Evolutionary conservation across 2,888 invertebrate genomes (phyloP).

Genomic region (Drosophila neotestacea): DNA sequence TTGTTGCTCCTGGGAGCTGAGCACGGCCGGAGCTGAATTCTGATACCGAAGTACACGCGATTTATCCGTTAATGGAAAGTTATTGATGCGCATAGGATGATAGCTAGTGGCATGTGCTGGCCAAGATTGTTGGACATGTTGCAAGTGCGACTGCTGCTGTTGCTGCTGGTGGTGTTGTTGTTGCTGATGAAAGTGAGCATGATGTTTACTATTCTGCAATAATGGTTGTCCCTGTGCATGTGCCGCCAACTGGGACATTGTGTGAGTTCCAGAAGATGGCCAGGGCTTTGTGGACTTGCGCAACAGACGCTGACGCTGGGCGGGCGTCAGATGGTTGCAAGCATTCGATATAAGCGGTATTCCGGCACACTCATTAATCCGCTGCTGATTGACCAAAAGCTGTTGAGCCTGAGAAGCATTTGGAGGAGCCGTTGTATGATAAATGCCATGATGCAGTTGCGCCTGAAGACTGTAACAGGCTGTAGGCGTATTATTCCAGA

Average conservation of each 20-base stretch:
- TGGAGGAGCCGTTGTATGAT: conserved; percentile 37
- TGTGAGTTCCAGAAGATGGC: conserved; percentile 41
- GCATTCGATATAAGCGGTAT: conserved; percentile 93
- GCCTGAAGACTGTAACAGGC: conserved; percentile 56
- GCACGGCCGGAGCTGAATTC: conserved; percentile 76
- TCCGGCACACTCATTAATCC: conserved; percentile 90
- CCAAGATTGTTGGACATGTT: conserved; percentile 53
- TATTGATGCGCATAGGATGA: conserved; percentile 44
- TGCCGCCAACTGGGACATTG: conserved; percentile 90
- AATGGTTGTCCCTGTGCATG: conserved; percentile 95
- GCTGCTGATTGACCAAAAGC: conserved; percentile 79
- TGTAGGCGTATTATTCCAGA: conserved; percentile 35
- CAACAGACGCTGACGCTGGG: conserved; percentile 84
- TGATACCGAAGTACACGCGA: conserved; percentile 78
- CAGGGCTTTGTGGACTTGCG: conserved; percentile 65
- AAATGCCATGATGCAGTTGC: conserved; percentile 57
- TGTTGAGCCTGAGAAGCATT: conserved; percentile 9
- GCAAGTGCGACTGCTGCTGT: conserved; percentile 65
- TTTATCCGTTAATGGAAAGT: conserved; percentile 59
- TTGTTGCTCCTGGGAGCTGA: conserved; percentile 60
- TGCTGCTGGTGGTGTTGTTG: conserved; percentile 25
- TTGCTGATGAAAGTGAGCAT: conserved; percentile 85
- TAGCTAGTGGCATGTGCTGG: conserved; percentile 48
- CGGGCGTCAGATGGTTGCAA: conserved; percentile 85
- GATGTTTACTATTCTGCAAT: conserved; percentile 85